Conservation (phyloP, 37 sponge, comb jelly and placozoan species). For the Spongilla lacustris region DNA sequence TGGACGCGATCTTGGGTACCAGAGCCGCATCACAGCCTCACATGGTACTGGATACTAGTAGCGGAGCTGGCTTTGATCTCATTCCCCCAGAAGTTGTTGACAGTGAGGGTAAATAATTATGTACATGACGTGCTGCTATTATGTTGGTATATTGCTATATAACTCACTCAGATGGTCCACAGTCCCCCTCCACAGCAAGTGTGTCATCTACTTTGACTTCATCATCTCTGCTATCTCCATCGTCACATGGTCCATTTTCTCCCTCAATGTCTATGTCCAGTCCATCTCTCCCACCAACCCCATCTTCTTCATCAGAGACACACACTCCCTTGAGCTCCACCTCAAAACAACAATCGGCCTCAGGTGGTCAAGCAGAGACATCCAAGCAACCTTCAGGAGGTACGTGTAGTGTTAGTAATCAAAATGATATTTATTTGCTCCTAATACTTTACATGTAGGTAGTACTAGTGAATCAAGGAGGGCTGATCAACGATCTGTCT, state of each 20-base stretch:
- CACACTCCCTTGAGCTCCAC: not conserved
- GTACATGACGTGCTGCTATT: not conserved
- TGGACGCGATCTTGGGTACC: slow-evolving; percentile 6
- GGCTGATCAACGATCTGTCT: not conserved
- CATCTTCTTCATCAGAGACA: not conserved
- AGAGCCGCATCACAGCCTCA: slow-evolving; percentile 8
- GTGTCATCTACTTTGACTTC: not conserved
- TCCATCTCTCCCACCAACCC: not conserved
- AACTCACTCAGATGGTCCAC: not conserved
- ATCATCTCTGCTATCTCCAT: not conserved
- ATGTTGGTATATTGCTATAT: not conserved
- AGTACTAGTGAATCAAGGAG: not conserved
- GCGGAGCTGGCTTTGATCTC: not conserved
- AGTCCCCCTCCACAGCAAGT: not conserved
- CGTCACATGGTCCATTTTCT: not conserved
- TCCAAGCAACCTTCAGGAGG: too few relatives aligned
- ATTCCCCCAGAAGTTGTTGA: not conserved
- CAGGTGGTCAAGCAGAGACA: too few relatives aligned
- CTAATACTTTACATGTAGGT: too few relatives aligned
- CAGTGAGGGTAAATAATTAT: not conserved
- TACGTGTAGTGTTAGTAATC: too few relatives aligned
- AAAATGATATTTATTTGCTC: too few relatives aligned
- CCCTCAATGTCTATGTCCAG: not conserved
- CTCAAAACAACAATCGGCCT: not conserved
- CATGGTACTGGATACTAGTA: slow-evolving; percentile 3